phyloP scores from a whole-genome alignment of 2,797 vertebrate species.

The Brachyalestes nurse region DNA sequence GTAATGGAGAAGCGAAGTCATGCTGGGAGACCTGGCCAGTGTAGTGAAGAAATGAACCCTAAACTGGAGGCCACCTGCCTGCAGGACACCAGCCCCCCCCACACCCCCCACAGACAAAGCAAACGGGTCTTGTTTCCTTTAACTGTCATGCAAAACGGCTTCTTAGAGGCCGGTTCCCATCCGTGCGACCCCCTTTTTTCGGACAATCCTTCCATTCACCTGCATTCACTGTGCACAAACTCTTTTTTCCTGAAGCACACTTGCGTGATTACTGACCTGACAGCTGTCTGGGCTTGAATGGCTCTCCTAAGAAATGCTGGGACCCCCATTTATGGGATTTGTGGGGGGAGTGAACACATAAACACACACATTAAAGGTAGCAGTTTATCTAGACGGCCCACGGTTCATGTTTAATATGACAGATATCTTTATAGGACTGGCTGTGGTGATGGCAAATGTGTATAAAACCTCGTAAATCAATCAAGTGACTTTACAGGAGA shows the following conservation, averaged over 20 bases:
- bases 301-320: constrained; percentile 30
- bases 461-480: too few species aligned
- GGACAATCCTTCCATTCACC: constrained; percentile 36
- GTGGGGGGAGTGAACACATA: background rate
- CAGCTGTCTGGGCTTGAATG: constrained; percentile 42
- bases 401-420: background rate
- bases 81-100: constrained; percentile 55
- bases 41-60: constrained; percentile 1
- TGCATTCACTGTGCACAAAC: constrained; percentile 44
- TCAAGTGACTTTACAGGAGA: too few species aligned
- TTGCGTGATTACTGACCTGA: constrained; percentile 48
- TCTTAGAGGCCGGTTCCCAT: constrained; percentile 56
- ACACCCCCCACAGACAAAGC: constrained; percentile 48
- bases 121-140: constrained; percentile 64
- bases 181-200: constrained; percentile 26
- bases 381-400: background rate
- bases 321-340: background rate
- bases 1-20: constrained; percentile 49
- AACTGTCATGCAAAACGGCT: constrained; percentile 70
- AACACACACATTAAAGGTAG: background rate
- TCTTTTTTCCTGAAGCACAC: constrained; percentile 42
- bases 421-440: too few species aligned
- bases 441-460: too few species aligned
- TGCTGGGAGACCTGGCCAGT: constrained; percentile 52
- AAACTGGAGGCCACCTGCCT: constrained; percentile 47